These are phyloP conservation scores for Saguinus midas DNA, from an alignment of 2,113 vertebrate genomes.

Conservation along the genomic window DNA sequence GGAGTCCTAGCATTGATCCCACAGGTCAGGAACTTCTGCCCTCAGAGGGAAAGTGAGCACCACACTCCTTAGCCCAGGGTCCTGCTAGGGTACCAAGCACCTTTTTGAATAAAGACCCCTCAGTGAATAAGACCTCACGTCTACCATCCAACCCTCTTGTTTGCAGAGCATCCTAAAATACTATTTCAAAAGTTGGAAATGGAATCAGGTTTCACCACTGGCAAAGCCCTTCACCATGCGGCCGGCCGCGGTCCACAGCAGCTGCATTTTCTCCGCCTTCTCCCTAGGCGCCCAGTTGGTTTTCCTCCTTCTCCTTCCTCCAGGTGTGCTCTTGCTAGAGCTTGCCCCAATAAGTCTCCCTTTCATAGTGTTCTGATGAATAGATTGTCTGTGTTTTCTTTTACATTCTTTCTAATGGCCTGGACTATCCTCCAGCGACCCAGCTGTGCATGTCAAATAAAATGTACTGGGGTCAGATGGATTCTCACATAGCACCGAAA, in stretches of 20 bases:
- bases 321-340: slow-evolving; percentile 23
- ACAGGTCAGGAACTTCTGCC: background rate
- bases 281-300: background rate
- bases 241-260: background rate
- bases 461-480: slow-evolving; percentile 63
- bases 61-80: background rate
- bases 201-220: background rate
- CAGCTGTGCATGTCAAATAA: slow-evolving; percentile 75
- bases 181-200: background rate
- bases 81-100: background rate
- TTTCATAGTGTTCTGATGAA: slow-evolving; percentile 53
- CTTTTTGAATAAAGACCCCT: background rate
- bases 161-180: background rate
- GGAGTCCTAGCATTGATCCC: background rate
- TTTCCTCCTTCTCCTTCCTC: slow-evolving; percentile 25
- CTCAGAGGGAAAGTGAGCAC: background rate
- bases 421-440: slow-evolving; percentile 35
- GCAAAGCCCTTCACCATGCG: background rate
- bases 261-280: slow-evolving; percentile 1
- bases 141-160: background rate
- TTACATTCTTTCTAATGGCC: slow-evolving; percentile 59
- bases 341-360: slow-evolving; percentile 32
- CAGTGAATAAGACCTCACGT: background rate
- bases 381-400: slow-evolving; percentile 65
- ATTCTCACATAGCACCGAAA: slow-evolving; percentile 33